A percentile compares a stretch with the other conserved stretches of the same genome.
Conservation (phyloP, 2,797 vertebrate species). For the Hydrophis major region DNA sequence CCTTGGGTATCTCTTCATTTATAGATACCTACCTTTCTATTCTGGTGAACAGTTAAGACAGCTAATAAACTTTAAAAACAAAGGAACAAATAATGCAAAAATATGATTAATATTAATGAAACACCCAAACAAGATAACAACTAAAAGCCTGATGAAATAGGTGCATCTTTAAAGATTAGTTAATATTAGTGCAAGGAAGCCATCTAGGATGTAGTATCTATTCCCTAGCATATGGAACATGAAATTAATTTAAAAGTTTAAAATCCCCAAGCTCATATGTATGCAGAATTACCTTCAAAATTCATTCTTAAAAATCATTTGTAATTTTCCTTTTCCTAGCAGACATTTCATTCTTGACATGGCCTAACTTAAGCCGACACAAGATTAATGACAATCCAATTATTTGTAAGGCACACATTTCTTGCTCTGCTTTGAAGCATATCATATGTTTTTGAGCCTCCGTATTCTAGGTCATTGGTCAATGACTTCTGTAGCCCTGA, state of each 20-base stretch:
- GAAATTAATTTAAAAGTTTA: not conserved
- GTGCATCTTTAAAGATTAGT: not conserved
- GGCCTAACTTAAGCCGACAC: slow-evolving; percentile 30
- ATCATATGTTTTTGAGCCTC: slow-evolving; percentile 41
- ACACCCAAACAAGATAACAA: not conserved
- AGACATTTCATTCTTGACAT: slow-evolving; percentile 15
- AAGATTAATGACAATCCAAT: not conserved
- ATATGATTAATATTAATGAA: not conserved
- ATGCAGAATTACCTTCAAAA: not conserved
- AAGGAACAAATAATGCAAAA: not conserved
- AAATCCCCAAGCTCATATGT: not conserved
- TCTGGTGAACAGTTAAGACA: not conserved
- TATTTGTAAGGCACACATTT: slow-evolving; percentile 19
- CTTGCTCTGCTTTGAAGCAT: not conserved
- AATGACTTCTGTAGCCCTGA: slow-evolving; percentile 15
- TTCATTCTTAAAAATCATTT: not conserved
- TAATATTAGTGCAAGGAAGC: not conserved
- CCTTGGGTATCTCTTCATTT: not conserved
- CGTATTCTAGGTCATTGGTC: slow-evolving; percentile 24
- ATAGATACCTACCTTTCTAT: not conserved
- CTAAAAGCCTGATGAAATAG: not conserved
- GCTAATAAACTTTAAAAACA: not conserved
- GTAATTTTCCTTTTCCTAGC: not conserved
- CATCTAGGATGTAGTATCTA: not conserved
- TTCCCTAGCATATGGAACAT: not conserved